phyloP scores from a whole-genome alignment of 92 coral and sea anemone genomes.

The Zoanthus gigantus region DNA sequence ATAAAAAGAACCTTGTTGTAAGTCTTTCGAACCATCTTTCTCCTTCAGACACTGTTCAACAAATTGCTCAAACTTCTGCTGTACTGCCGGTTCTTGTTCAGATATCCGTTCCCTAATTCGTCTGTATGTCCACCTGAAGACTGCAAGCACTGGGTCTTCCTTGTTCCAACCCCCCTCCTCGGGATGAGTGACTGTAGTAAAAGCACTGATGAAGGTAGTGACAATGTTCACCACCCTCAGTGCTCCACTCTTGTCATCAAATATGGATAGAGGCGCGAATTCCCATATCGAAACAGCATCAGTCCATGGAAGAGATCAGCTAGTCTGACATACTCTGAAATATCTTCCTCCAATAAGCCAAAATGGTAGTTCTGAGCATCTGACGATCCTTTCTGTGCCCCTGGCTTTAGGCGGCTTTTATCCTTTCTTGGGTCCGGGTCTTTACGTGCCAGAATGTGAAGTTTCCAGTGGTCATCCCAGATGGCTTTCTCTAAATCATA shows the following conservation, averaged over 20 bases:
- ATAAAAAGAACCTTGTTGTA: constrained; percentile 35
- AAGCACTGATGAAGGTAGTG: constrained; percentile 59
- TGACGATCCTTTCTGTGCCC: constrained; percentile 18
- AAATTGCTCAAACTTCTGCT: constrained; percentile 19
- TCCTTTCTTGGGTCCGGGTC: constrained; percentile 24
- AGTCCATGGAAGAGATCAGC: constrained; percentile 48
- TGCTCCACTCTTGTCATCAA: constrained; percentile 57
- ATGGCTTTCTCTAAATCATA: constrained; percentile 22
- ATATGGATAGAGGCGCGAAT: constrained; percentile 46
- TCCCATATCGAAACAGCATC: constrained; percentile 52
- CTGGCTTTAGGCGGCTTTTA: not conserved
- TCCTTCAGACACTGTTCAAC: constrained; percentile 35
- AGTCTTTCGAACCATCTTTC: constrained; percentile 36
- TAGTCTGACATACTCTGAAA: constrained; percentile 33
- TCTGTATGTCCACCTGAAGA: constrained; percentile 46
- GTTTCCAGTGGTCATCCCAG: constrained; percentile 49
- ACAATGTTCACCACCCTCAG: constrained; percentile 59
- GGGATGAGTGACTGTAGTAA: constrained; percentile 31
- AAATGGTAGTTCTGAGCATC: constrained; percentile 51
- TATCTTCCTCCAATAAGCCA: constrained; percentile 40
- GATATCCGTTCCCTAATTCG: constrained; percentile 27
- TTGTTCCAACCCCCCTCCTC: constrained; percentile 56
- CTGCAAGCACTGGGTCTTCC: constrained; percentile 41
- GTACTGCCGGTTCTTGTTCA: constrained; percentile 29
- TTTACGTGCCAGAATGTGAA: constrained; percentile 43